phyloP scores from a whole-genome alignment of 37 sponge, comb jelly and placozoan genomes.

The Sycon ciliatum region DNA sequence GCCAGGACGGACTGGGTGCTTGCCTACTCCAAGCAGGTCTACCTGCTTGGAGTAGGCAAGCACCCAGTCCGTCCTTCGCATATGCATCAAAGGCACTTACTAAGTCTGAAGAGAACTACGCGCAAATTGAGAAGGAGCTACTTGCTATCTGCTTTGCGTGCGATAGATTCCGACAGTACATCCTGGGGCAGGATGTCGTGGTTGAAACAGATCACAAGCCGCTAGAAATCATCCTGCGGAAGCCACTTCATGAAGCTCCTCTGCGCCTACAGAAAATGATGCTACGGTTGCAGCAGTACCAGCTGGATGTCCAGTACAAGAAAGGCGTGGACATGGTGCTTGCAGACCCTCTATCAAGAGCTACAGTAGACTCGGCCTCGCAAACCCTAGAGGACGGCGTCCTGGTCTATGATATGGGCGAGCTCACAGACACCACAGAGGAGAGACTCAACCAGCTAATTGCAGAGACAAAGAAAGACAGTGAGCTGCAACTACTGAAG shows the following conservation, averaged over 20 bases:
- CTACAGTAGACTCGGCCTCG: no score
- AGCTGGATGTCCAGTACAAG: no score
- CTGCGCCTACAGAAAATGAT: not conserved
- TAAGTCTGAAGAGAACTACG: conserved; percentile 22
- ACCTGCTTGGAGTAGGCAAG: no score
- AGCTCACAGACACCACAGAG: no score
- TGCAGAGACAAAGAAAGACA: no score
- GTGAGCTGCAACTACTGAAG: no score
- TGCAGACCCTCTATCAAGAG: no score
- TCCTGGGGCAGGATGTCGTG: not conserved
- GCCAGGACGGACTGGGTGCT: conserved; percentile 32
- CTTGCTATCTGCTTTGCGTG: conserved; percentile 26
- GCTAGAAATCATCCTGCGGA: conserved; percentile 1
- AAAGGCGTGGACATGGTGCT: no score
- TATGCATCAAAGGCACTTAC: conserved; percentile 11
- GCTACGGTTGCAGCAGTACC: not conserved
- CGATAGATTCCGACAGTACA: conserved; percentile 15
- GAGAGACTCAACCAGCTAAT: no score
- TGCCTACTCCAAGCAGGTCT: conserved; percentile 29
- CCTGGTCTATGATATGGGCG: no score
- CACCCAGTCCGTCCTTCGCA: no score
- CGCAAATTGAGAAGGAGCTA: conserved; percentile 39
- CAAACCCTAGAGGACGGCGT: no score
- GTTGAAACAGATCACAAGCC: conserved; percentile 43
- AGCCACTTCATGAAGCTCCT: not conserved